A percentile compares a stretch with the other conserved stretches of the same genome.
phyloP scores from a whole-genome alignment of 2,113 vertebrate species.

The Cromileptes altivelis region DNA sequence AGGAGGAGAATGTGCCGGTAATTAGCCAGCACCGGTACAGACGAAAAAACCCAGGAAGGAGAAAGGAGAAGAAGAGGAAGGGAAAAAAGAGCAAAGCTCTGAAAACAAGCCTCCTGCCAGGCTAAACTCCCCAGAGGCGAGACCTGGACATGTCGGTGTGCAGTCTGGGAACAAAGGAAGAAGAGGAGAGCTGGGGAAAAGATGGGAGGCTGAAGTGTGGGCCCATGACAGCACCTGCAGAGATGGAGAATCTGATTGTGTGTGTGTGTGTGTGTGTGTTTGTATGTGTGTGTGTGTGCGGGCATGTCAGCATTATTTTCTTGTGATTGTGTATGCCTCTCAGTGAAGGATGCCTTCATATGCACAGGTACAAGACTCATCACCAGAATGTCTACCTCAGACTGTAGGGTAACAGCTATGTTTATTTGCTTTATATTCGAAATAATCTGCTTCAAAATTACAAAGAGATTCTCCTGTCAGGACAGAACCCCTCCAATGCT shows the following conservation, averaged over 20 bases:
- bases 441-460: slow-evolving; percentile 38
- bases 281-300: slow-evolving; percentile 30
- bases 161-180: slow-evolving; percentile 84
- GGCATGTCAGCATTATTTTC: slow-evolving; percentile 59
- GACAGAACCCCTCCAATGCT: slow-evolving; percentile 18
- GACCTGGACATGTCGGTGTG: slow-evolving; percentile 85
- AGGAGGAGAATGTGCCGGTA: slow-evolving; percentile 81
- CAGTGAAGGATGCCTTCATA: slow-evolving; percentile 65
- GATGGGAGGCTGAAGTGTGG: slow-evolving; percentile 74
- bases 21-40: slow-evolving; percentile 83
- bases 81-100: slow-evolving; percentile 76
- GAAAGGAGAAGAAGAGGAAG: slow-evolving; percentile 70
- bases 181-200: slow-evolving; percentile 70
- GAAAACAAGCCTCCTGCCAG: slow-evolving; percentile 85
- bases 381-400: slow-evolving; percentile 28
- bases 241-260: slow-evolving; percentile 65
- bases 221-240: slow-evolving; percentile 79
- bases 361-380: slow-evolving; percentile 47
- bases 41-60: slow-evolving; percentile 73
- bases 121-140: slow-evolving; percentile 79
- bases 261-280: slow-evolving; percentile 46
- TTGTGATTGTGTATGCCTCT: slow-evolving; percentile 60
- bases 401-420: slow-evolving; percentile 33
- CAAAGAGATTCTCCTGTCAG: slow-evolving; percentile 19
- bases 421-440: slow-evolving; percentile 41